Percentiles rank a stretch among this genome's conserved stretches.
These are phyloP conservation scores for Bombus confusus DNA, from an alignment of 1,140 invertebrate species.

Conservation along the genomic window DNA sequence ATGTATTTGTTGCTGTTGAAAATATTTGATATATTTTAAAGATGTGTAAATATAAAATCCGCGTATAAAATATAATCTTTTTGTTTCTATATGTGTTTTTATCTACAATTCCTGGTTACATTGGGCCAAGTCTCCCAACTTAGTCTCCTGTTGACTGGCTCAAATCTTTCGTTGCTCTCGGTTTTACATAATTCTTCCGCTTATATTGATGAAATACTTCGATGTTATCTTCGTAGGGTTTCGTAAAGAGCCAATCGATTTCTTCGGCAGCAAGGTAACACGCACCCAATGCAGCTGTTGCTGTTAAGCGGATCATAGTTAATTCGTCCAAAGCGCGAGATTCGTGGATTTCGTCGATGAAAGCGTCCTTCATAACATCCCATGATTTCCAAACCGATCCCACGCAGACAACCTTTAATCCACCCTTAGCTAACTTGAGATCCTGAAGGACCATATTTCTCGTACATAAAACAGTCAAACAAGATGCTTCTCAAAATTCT, in stretches of 20 bases:
- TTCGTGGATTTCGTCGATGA: constrained; percentile 84
- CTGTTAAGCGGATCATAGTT: constrained; percentile 86
- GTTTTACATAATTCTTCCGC: constrained; percentile 58
- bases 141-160: background rate
- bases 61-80: background rate
- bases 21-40: constrained; percentile 3
- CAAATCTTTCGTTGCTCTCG: background rate
- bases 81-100: background rate
- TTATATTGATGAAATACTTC: constrained; percentile 83
- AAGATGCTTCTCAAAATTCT: background rate
- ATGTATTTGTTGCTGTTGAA: constrained; percentile 6
- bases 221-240: constrained; percentile 82
- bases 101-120: background rate
- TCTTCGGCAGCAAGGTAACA: constrained; percentile 88
- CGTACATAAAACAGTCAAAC: background rate
- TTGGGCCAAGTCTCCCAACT: background rate
- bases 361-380: constrained; percentile 89
- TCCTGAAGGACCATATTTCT: constrained; percentile 72
- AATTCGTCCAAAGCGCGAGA: constrained; percentile 83
- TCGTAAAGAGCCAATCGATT: constrained; percentile 80
- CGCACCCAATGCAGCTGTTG: constrained; percentile 88
- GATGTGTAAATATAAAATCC: background rate
- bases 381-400: constrained; percentile 98
- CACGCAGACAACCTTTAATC: constrained; percentile 94
- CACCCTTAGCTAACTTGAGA: constrained; percentile 83